Evolutionary conservation across 2,113 vertebrate species (phyloP).

Genomic region (Stercorarius parasiticus): DNA sequence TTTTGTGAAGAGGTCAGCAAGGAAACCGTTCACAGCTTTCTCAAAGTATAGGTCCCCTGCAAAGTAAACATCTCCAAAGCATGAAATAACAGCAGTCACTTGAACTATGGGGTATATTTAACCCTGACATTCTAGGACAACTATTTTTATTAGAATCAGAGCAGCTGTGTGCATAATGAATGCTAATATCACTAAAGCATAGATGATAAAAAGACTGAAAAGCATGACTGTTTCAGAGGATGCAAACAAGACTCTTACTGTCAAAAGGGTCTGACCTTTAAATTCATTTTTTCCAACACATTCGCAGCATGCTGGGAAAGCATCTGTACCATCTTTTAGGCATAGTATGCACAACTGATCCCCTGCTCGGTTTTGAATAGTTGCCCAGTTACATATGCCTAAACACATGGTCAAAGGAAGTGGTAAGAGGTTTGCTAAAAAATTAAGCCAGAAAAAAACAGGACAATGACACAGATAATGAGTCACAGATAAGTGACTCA

Average conservation of each 20-base stretch:
- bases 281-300: neutral
- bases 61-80: constrained; percentile 27
- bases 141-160: neutral
- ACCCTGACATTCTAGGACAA: neutral
- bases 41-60: constrained; percentile 97
- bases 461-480: neutral
- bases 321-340: constrained; percentile 27
- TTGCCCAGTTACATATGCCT: constrained; percentile 18
- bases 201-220: neutral
- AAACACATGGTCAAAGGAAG: constrained; percentile 49
- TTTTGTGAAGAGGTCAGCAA: constrained; percentile 95
- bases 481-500: neutral
- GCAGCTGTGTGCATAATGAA: neutral
- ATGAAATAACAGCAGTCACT: neutral
- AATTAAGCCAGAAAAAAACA: neutral
- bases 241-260: neutral
- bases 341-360: neutral
- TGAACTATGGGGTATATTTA: neutral
- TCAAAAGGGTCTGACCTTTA: constrained; percentile 16
- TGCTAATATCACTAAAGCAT: neutral
- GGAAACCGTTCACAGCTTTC: constrained; percentile 96
- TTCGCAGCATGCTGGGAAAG: constrained; percentile 34
- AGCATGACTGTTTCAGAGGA: neutral
- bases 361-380: constrained; percentile 6
- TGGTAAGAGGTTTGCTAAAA: neutral